phyloP scores from a whole-genome alignment of 1,140 invertebrate genomes.

The Trichonephila clavata region DNA sequence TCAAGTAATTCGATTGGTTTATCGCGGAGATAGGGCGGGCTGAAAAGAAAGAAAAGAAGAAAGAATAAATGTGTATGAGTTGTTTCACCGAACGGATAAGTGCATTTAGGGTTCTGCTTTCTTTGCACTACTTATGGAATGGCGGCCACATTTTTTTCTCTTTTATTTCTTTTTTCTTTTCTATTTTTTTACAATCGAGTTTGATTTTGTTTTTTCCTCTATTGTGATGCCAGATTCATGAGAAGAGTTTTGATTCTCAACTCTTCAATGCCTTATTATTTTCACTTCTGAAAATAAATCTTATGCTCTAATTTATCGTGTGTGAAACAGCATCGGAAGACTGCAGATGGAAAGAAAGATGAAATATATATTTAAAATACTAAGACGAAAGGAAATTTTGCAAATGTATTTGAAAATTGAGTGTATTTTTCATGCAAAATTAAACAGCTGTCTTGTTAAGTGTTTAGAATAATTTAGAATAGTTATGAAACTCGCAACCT shows the following conservation, averaged over 20 bases:
- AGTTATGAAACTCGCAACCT: too few species aligned
- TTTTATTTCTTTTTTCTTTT: neutral
- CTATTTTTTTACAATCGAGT: neutral
- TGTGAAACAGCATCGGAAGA: too few species aligned
- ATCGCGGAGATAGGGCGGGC: constrained; percentile 18
- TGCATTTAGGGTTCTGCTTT: constrained; percentile 30
- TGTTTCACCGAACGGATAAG: neutral
- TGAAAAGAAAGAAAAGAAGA: neutral
- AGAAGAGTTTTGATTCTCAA: neutral
- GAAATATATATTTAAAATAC: too few species aligned
- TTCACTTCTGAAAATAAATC: neutral
- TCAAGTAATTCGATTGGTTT: constrained; percentile 68
- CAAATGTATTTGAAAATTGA: too few species aligned
- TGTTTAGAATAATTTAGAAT: too few species aligned
- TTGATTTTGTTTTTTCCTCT: neutral
- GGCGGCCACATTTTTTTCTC: neutral
- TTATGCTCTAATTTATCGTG: too few species aligned
- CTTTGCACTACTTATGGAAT: constrained; percentile 12
- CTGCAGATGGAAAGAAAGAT: too few species aligned
- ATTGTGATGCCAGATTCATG: neutral
- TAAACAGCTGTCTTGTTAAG: too few species aligned
- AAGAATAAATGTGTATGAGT: constrained; percentile 22
- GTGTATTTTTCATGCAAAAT: too few species aligned
- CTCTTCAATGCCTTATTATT: neutral
- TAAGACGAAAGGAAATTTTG: too few species aligned